Evolutionary conservation across 2,888 invertebrate genomes (phyloP).

Genomic region (Thalpophila matura): DNA sequence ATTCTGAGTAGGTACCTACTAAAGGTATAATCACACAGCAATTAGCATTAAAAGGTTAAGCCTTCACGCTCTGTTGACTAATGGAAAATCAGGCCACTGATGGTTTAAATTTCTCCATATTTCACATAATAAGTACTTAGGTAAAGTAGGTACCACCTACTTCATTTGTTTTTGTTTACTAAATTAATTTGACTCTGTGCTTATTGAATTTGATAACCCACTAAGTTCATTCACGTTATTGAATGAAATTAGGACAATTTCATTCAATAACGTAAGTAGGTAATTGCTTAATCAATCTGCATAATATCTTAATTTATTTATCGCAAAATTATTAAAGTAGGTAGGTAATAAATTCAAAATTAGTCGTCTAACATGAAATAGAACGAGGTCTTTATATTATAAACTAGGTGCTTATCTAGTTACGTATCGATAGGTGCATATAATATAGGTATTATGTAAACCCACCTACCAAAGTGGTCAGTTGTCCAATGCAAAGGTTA

Average conservation of each 20-base stretch:
- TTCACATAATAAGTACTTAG: conserved; percentile 15
- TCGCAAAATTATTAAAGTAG: background rate
- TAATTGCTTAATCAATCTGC: conserved; percentile 30
- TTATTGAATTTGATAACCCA: conserved; percentile 40
- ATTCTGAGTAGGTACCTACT: conserved; percentile 23
- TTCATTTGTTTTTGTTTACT: background rate
- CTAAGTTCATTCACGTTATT: conserved; percentile 31
- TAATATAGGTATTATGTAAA: background rate
- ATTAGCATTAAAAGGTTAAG: conserved; percentile 48
- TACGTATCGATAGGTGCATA: background rate
- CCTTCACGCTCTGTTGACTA: conserved; percentile 46
- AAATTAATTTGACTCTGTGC: background rate
- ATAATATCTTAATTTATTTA: conserved; percentile 8
- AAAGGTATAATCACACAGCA: conserved; percentile 41
- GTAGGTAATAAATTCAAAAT: conserved; percentile 7
- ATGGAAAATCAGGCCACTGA: conserved; percentile 33
- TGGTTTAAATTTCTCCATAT: conserved; percentile 43
- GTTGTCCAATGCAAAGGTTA: conserved; percentile 9
- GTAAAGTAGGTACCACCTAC: background rate
- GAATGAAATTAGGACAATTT: conserved; percentile 46
- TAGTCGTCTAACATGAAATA: conserved; percentile 18
- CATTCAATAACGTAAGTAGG: no score
- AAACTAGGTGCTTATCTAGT: background rate
- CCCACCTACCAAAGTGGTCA: background rate
- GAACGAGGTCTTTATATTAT: conserved; percentile 13